Evolutionary conservation across 1,140 invertebrate genomes (phyloP), one percentile per base, ranked within the genome.

Genomic region (Drosophila suzukii): DNA sequence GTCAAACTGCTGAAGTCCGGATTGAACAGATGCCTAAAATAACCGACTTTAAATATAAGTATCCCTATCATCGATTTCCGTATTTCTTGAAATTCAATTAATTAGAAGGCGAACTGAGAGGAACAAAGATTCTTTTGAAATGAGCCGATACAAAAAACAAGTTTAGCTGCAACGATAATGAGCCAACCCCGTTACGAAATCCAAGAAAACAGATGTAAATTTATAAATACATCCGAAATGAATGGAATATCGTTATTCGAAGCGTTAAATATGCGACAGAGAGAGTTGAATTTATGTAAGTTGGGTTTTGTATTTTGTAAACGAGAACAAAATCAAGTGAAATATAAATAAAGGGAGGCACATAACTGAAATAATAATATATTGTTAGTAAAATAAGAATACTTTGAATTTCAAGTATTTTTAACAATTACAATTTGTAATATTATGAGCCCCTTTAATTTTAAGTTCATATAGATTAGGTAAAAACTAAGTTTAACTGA

Each of bases 161-260:
- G 72, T 65, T 75, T 51, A n/a, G 24, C 65, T 39, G 43, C 38
- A 34, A 4, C 51, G 38, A 41, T 57, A 70, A 71, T 71, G 36
- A 39, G 32, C 4, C 50, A 49, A 47, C 10, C 27, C 57, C 49
- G 43, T 39, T 62, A 49, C 24, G 59, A 47, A 38, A 27, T 36
- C 60, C 34, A 67, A 65, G 68, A 74, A 75, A 75, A 75, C 72
- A 75, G 59, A 75, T 75, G 72, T 51, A 56, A 39, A 38, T 50
- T 50, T 75, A 75, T 51, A 75, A 75, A 75, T 75, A 75, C 62
- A 39, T 39, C 3, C n/a, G 6, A 55, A 57, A 50, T 50, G 8
- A 34, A 55, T 63, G 57, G 32, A 17, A 34, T 38, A 17, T 12
- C 15, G 15, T 49, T 24, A 3, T 6, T 3, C 0, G 17, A 63